Conservation (phyloP, 2,113 vertebrate genomes). For the Hepsetus odoe region DNA sequence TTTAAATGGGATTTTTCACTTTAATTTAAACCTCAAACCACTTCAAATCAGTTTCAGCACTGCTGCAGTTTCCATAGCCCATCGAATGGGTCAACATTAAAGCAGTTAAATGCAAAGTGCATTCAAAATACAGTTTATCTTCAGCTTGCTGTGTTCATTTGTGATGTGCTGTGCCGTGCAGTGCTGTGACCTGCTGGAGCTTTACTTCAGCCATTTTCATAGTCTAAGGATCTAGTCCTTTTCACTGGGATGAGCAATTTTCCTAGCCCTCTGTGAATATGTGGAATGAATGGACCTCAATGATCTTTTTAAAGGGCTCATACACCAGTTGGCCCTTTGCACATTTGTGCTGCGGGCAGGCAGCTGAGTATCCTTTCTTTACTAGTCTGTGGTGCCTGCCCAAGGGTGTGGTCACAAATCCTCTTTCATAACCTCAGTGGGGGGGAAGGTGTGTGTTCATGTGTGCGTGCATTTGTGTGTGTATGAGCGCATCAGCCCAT, state of each 20-base stretch:
- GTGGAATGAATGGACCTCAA: conserved; percentile 8
- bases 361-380: conserved; percentile 73
- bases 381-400: conserved; percentile 65
- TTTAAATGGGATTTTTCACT: too few relatives aligned
- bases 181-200: background rate
- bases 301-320: conserved; percentile 33
- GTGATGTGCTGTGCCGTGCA: background rate
- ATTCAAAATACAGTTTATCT: too few relatives aligned
- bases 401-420: conserved; percentile 47
- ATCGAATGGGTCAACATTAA: too few relatives aligned
- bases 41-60: too few relatives aligned
- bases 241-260: conserved; percentile 9
- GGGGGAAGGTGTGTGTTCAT: conserved; percentile 37
- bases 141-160: background rate
- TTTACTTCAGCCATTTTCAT: background rate
- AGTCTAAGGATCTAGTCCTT: background rate
- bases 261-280: background rate
- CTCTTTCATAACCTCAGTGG: conserved; percentile 46
- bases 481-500: conserved; percentile 20
- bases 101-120: background rate
- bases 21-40: too few relatives aligned
- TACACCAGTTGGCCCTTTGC: conserved; percentile 72
- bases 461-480: conserved; percentile 26
- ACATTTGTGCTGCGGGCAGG: conserved; percentile 74
- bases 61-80: too few relatives aligned